A percentile compares a stretch with the other conserved stretches of the same genome.
Conservation (phyloP, 92 coral and sea anemone genomes). For the Muricea muricata region DNA sequence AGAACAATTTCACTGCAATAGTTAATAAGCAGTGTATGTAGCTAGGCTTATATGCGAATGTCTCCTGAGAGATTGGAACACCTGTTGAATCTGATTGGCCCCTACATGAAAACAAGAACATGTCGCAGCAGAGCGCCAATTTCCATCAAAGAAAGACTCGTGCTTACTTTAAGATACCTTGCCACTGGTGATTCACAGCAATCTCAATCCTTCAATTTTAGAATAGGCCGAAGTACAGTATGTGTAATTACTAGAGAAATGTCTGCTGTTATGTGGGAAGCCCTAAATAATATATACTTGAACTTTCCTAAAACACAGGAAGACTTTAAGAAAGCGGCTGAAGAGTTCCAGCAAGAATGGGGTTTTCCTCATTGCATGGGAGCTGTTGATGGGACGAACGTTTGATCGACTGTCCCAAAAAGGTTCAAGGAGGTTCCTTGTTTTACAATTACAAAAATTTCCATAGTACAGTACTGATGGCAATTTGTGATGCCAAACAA, state of each 20-base stretch:
- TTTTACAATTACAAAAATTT: slow-evolving; percentile 61
- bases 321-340: slow-evolving; percentile 32
- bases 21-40: no score
- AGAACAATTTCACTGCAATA: no score
- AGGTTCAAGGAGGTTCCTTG: slow-evolving; percentile 31
- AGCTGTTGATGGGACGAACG: slow-evolving; percentile 59
- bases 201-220: slow-evolving; percentile 47
- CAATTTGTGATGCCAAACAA: slow-evolving; percentile 60
- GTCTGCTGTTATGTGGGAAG: slow-evolving; percentile 1
- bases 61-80: slow-evolving; percentile 65
- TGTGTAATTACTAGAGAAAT: background rate
- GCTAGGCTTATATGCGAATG: slow-evolving; percentile 70
- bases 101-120: slow-evolving; percentile 39
- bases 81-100: slow-evolving; percentile 64
- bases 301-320: slow-evolving; percentile 17
- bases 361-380: slow-evolving; percentile 58
- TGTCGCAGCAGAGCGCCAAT: slow-evolving; percentile 39
- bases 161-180: slow-evolving; percentile 26
- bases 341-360: slow-evolving; percentile 46
- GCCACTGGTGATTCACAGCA: slow-evolving; percentile 53
- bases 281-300: background rate
- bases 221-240: slow-evolving; percentile 27
- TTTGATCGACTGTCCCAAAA: slow-evolving; percentile 62
- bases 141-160: slow-evolving; percentile 21
- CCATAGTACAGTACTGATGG: slow-evolving; percentile 64